Base-by-base conservation (phyloP, 2,113 vertebrate species). In the Phalacrocorax carbo region DNA sequence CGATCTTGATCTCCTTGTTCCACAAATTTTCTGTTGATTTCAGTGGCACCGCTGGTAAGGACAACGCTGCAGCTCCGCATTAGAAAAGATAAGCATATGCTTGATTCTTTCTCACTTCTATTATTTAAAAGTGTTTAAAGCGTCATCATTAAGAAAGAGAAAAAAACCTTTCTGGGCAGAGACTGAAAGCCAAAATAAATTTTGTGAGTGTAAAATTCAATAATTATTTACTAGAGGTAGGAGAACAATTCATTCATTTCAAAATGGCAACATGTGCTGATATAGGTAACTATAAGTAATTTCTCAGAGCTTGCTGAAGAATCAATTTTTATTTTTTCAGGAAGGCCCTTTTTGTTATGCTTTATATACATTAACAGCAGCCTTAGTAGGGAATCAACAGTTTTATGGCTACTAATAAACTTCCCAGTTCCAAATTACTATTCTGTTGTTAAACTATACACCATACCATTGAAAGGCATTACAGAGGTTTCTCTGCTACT, bases 391-490 rank as follows among this genome's bases (percentile, higher is more conserved):
- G 60, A 91, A 78, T 58, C 72, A 93, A 78, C 57, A 40, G 58
- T 46, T 92, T 95, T 88, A 87, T 82, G 32, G 25, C 48, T 75
- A 34, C 52, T 58, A 91, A 91, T 94, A 94, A 95, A 93, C 36
- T 51, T 84, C 15, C 38, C 20, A 5, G 2, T 84, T 92, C 17
- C 38, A 91, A 25, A 55, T 86, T 73, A 83, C 83, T 88, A 77
- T 83, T 94, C 80, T 91, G 61, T 54, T 90, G 18, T 88, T 95
- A 86, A 94, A 70, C 69, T 92, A 80, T 40, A 76, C n/a, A 15
- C 44, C 55, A n/a, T 80, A 61, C 12, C 58, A 65, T 62, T 52
- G 42, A 84, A 51, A 89, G 60, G 38, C 60, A 68, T 82, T 87
- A 83, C 23, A 86, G 48, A 73, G 40, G 38, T 27, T 92, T 84